Percentiles rank a stretch among this genome's conserved stretches.
Evolutionary conservation across 2,797 vertebrate species (phyloP).

Genomic region (Oreortyx pictus): DNA sequence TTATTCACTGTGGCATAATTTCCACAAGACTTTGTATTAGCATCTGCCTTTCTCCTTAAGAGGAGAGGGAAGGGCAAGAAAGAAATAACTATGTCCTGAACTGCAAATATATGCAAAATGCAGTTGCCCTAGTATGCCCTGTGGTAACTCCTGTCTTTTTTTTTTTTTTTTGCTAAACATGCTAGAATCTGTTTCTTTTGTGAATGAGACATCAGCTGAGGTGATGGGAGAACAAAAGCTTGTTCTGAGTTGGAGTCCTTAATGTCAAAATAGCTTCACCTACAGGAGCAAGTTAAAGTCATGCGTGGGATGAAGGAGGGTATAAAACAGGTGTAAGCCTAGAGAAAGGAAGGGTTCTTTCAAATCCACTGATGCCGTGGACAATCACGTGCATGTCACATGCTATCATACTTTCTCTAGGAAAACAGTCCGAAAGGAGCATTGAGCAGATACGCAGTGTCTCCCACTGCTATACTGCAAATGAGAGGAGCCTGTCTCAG

Average conservation of each 20-base stretch:
- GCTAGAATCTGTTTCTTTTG: not conserved
- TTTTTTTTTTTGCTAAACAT: not conserved
- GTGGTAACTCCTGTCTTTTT: not conserved
- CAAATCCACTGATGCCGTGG: not conserved
- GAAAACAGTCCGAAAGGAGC: not conserved
- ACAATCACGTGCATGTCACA: fast-evolving
- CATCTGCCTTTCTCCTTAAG: not conserved
- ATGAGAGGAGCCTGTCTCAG: not conserved
- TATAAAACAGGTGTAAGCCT: not conserved
- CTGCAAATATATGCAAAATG: not conserved
- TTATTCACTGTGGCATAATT: not conserved
- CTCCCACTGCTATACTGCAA: not conserved
- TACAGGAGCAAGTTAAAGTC: not conserved
- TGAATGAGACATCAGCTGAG: not conserved
- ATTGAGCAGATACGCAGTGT: not conserved
- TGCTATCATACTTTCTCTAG: fast-evolving
- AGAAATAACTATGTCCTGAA: not conserved
- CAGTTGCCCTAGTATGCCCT: not conserved
- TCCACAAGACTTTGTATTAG: not conserved
- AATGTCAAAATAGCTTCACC: not conserved
- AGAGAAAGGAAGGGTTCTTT: not conserved
- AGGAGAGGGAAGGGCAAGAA: not conserved
- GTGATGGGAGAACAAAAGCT: not conserved
- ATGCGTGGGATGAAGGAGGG: too few species aligned
- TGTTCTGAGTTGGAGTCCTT: not conserved